phyloP scores from a whole-genome alignment of 2,888 invertebrate species.

The Trachelus tabidus region DNA sequence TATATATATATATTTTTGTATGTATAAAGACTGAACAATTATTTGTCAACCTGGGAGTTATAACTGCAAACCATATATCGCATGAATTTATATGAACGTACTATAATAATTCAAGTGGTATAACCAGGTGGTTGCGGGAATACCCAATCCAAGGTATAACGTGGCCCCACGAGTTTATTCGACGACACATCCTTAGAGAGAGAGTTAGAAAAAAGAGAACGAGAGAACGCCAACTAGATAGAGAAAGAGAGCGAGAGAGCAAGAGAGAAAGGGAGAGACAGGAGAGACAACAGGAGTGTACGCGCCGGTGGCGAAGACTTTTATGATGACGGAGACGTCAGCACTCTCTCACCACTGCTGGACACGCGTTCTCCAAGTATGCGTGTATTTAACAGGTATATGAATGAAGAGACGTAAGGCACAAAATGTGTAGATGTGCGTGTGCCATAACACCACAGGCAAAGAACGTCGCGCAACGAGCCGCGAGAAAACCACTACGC shows the following conservation, averaged over 20 bases:
- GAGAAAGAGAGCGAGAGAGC: no score
- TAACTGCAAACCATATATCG: no score
- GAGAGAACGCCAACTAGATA: no score
- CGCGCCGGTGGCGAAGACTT: slow-evolving; percentile 27
- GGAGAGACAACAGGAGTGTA: slow-evolving; percentile 20
- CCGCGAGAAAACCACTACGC: slow-evolving; percentile 27
- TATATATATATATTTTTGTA: no score
- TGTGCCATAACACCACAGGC: neutral
- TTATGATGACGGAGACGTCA: neutral
- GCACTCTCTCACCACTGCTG: slow-evolving; percentile 14
- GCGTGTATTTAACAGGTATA: no score
- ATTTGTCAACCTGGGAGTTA: no score
- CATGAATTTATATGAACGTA: slow-evolving; percentile 3
- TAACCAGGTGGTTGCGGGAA: slow-evolving; percentile 27
- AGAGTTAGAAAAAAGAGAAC: no score
- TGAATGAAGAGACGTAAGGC: slow-evolving; percentile 12
- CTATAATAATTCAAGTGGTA: slow-evolving; percentile 16
- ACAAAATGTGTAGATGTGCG: neutral
- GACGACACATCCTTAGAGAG: slow-evolving; percentile 27
- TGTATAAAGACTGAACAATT: no score
- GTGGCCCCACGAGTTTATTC: slow-evolving; percentile 28
- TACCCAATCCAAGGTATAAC: slow-evolving; percentile 28
- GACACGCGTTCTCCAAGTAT: no score
- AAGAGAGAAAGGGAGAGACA: no score
- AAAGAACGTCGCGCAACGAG: neutral